Conservation (phyloP, 2,888 invertebrate genomes). For the Hirtodrosophila histrioides region DNA sequence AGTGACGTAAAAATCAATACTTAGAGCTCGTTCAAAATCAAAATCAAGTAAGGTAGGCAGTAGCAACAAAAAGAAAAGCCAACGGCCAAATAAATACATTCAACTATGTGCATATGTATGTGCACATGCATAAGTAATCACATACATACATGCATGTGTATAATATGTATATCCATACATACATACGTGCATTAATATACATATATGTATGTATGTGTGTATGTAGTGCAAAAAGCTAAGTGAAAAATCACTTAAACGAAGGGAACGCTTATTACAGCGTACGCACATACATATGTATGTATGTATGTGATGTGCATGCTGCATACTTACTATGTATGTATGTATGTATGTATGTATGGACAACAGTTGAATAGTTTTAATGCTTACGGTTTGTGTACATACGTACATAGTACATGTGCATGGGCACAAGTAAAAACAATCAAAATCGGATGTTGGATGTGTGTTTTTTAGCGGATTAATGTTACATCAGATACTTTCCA, state of each 20-base stretch:
- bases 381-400: no score
- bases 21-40: slow-evolving; percentile 48
- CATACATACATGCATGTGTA: not conserved
- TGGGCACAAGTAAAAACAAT: not conserved
- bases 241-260: not conserved
- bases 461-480: no score
- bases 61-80: slow-evolving; percentile 16
- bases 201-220: not conserved
- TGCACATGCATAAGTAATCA: slow-evolving; percentile 1
- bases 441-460: no score
- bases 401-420: not conserved
- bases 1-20: slow-evolving; percentile 70
- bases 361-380: no score
- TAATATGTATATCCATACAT: slow-evolving; percentile 12
- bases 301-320: no score
- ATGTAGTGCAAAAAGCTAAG: not conserved
- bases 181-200: not conserved
- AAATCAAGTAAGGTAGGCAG: slow-evolving; percentile 58
- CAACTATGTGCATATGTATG: slow-evolving; percentile 1
- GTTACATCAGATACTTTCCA: no score
- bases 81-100: slow-evolving; percentile 3
- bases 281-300: no score
- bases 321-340: no score
- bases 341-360: not conserved
- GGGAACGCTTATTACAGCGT: not conserved